Conservation (phyloP, 2,888 invertebrate species). For the Drymonia ruficornis region DNA sequence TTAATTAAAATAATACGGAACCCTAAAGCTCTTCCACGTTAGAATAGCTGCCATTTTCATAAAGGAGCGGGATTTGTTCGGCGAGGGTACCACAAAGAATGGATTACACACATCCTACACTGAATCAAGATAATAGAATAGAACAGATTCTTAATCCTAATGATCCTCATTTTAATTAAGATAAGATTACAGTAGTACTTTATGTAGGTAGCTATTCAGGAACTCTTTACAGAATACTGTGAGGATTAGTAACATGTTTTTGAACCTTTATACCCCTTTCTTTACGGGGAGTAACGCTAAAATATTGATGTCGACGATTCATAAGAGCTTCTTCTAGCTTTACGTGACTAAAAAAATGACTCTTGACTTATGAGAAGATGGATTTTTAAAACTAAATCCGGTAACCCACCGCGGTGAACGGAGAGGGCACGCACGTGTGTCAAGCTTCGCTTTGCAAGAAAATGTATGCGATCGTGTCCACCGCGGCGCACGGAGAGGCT, state of each 20-base stretch:
- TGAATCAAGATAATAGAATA: constrained; percentile 7
- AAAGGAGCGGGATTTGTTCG: constrained; percentile 1
- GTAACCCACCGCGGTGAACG: too few relatives aligned
- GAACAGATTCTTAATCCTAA: constrained; percentile 19
- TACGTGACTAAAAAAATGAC: too few relatives aligned
- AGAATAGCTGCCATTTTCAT: neutral
- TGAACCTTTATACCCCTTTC: too few relatives aligned
- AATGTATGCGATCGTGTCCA: too few relatives aligned
- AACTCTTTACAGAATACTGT: neutral
- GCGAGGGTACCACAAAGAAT: constrained; percentile 13
- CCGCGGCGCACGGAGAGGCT: too few relatives aligned
- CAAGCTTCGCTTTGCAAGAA: too few relatives aligned
- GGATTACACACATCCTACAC: constrained; percentile 13
- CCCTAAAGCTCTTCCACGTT: neutral
- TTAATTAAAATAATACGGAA: neutral
- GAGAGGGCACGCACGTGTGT: too few relatives aligned
- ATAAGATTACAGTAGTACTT: constrained; percentile 16
- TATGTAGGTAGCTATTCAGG: neutral
- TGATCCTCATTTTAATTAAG: constrained; percentile 24
- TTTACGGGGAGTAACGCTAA: too few relatives aligned
- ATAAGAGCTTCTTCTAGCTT: too few relatives aligned
- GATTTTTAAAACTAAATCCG: too few relatives aligned
- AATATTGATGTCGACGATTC: too few relatives aligned
- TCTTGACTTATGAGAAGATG: too few relatives aligned
- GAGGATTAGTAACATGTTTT: neutral